phyloP scores from a whole-genome alignment of 1,140 invertebrate species.

The Drusus annulatus region DNA sequence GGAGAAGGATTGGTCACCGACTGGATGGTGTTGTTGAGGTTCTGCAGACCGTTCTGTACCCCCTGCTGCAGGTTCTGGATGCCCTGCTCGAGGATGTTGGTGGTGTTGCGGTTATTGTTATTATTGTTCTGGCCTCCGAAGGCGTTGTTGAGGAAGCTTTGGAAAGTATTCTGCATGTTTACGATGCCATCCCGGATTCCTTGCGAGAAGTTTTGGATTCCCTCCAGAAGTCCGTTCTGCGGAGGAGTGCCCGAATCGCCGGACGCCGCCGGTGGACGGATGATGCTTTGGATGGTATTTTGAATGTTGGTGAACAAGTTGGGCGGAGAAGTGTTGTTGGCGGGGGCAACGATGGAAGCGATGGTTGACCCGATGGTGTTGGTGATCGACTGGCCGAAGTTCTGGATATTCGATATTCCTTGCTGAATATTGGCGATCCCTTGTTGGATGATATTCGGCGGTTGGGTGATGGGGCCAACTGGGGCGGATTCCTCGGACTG shows the following conservation, averaged over 20 bases:
- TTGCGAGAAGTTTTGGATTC: constrained; percentile 48
- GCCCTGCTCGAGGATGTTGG: constrained; percentile 45
- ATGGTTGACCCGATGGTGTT: constrained; percentile 39
- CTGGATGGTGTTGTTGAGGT: constrained; percentile 45
- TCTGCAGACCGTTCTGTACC: constrained; percentile 35
- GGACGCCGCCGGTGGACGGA: constrained; percentile 22
- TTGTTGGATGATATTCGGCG: constrained; percentile 35
- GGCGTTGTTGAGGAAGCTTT: constrained; percentile 33
- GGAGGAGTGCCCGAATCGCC: background rate
- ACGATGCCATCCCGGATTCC: constrained; percentile 7
- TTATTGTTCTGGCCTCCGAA: constrained; percentile 23
- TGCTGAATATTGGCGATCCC: constrained; percentile 38
- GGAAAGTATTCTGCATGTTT: constrained; percentile 36
- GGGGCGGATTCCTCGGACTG: background rate
- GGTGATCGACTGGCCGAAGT: too few species aligned
- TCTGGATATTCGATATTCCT: constrained; percentile 21
- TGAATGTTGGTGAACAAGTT: constrained; percentile 49
- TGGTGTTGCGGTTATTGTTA: constrained; percentile 21
- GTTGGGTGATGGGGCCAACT: background rate
- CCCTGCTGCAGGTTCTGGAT: constrained; percentile 45
- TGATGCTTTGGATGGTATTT: constrained; percentile 37
- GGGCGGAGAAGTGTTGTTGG: constrained; percentile 6
- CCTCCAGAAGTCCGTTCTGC: constrained; percentile 27
- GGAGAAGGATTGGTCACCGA: constrained; percentile 19
- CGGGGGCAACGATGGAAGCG: constrained; percentile 32